Base-by-base conservation (phyloP, 2,797 vertebrate species). In the Oreochromis grahami region DNA sequence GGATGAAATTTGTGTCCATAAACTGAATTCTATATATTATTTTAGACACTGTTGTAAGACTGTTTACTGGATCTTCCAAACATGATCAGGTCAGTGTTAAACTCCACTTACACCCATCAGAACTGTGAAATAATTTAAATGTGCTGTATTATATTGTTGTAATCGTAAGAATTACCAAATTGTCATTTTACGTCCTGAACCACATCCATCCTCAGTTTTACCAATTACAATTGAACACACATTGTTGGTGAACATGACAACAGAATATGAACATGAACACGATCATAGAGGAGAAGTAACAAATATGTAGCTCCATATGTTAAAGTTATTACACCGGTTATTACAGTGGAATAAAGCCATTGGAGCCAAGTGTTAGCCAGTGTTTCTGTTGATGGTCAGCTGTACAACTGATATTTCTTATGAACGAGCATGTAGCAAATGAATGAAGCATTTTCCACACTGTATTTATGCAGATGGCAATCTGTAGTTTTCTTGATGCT, bases 191-290 rank as follows among this genome's bases (percentile, higher is more conserved):
- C 9, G 0, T 7, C 32, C 56, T 8, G 11, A 21, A 38, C 60
- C 43, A 50, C 43, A 32, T 5, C 68, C 24, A 0, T 74, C 26
- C 10, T 32, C 43, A 0, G 24, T 50, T 74, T 48, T 32, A 74
- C 6, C 45, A 3, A 8, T 65, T 38, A 65, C 34, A 21, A 0
- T 0, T 0, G 3, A 72, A 11, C 3, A 48, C 21, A 11, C 15
- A 7, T 72, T 70, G 38, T 7, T 72, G 68, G 15, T 48, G 41
- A 72, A 48, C n/a, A 72, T 72, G 43, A 17, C 41, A 19, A 48
- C 14, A 29, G 41, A 72, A 29, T 72, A 70, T 7, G 65, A 72
- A 19, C 68, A 70, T 7, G 65, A 72, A 19, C 68, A 29, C 8
- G 4, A 48, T 48, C 1, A 32, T 19, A 13, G 38, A 72, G 15